Evolutionary conservation across 2,797 vertebrate species (phyloP).

Genomic region (Brotula barbata): DNA sequence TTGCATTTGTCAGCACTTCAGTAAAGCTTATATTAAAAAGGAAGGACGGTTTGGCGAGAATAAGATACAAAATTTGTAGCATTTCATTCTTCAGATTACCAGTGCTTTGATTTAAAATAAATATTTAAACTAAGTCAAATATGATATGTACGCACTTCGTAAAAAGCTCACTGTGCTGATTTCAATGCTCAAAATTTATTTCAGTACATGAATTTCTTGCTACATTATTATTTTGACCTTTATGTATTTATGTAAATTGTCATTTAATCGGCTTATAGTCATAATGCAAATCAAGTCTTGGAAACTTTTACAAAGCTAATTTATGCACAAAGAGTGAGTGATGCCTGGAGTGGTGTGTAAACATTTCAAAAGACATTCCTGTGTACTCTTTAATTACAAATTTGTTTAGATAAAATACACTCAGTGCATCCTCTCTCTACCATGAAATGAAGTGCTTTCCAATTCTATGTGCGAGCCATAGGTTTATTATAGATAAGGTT

Average conservation of each 20-base stretch:
- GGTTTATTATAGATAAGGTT: constrained; percentile 42
- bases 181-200: constrained; percentile 4
- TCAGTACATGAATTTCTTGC: constrained; percentile 6
- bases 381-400: constrained; percentile 53
- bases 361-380: constrained; percentile 45
- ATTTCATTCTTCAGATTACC: too few species aligned
- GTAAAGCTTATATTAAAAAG: constrained; percentile 5
- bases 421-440: constrained; percentile 40
- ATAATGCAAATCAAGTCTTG: constrained; percentile 20
- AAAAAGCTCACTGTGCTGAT: constrained; percentile 1
- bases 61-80: too few species aligned
- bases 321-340: constrained; percentile 36
- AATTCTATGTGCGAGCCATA: constrained; percentile 31
- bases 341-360: constrained; percentile 46
- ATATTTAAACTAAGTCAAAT: too few species aligned
- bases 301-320: constrained; percentile 33
- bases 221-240: constrained; percentile 22
- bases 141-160: neutral
- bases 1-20: constrained; percentile 1
- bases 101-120: too few species aligned
- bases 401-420: constrained; percentile 54
- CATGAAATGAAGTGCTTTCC: constrained; percentile 54
- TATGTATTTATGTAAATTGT: constrained; percentile 10
- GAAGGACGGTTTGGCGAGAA: neutral
- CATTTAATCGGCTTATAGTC: constrained; percentile 29